Percentiles rank a stretch among this genome's conserved stretches.
Evolutionary conservation across 2,113 vertebrate genomes (phyloP).

Genomic region (Uria aalge): DNA sequence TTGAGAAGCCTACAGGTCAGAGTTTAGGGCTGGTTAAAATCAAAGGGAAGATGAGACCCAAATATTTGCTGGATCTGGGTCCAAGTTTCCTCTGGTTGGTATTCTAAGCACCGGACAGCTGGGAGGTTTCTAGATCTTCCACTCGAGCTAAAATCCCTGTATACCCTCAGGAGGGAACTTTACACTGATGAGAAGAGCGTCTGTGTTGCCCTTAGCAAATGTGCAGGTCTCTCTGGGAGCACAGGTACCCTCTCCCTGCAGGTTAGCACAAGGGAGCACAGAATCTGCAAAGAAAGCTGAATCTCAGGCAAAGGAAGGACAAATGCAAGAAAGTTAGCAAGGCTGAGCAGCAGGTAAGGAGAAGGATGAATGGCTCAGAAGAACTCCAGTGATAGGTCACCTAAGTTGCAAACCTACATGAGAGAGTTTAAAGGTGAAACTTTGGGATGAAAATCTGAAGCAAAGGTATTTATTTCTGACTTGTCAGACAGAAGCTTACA

Average conservation of each 20-base stretch:
- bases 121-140: not conserved
- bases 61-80: not conserved
- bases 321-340: not conserved
- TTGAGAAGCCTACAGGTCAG: slow-evolving; percentile 50
- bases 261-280: not conserved
- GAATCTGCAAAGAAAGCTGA: not conserved
- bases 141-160: not conserved
- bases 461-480: not conserved
- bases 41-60: slow-evolving; percentile 9
- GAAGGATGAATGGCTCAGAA: not conserved
- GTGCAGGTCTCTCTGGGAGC: not conserved
- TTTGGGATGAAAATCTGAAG: not conserved
- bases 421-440: not conserved
- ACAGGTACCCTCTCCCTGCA: not conserved
- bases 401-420: not conserved
- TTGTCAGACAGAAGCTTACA: not conserved
- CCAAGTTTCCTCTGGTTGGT: not conserved
- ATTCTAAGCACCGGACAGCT: not conserved
- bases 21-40: slow-evolving; percentile 4
- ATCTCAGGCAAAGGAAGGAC: not conserved
- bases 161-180: not conserved
- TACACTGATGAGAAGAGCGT: not conserved
- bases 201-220: not conserved
- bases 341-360: not conserved
- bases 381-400: not conserved